Evolutionary conservation across 1,140 invertebrate genomes (phyloP).

Genomic region (Aphelenchoides fujianensis): DNA sequence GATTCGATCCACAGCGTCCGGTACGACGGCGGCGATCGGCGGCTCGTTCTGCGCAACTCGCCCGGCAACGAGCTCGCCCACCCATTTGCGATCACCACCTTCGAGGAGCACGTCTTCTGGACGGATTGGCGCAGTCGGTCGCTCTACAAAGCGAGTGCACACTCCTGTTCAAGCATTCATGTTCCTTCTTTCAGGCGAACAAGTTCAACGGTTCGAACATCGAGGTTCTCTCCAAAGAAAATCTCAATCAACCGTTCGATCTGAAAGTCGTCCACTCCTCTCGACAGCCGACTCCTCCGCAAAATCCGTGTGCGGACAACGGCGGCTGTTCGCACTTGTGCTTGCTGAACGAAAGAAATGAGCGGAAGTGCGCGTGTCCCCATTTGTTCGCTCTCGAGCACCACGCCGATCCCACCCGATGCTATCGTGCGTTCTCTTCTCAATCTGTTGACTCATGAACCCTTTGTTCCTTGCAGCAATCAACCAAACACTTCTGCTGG

Average conservation of each 20-base stretch:
- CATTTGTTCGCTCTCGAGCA: conserved; percentile 21
- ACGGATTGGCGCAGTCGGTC: conserved; percentile 42
- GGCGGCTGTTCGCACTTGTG: conserved; percentile 70
- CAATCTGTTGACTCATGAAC: conserved; percentile 18
- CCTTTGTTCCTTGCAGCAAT: conserved; percentile 18
- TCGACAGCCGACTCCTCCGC: conserved; percentile 68
- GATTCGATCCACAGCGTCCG: conserved; percentile 70
- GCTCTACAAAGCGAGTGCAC: neutral
- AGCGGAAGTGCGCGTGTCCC: conserved; percentile 27
- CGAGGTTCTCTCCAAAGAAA: conserved; percentile 65
- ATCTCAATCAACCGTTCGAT: conserved; percentile 75
- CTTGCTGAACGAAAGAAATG: conserved; percentile 65
- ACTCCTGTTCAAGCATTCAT: neutral
- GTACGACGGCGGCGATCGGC: conserved; percentile 38
- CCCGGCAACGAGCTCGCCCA: conserved; percentile 26
- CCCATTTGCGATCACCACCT: conserved; percentile 38
- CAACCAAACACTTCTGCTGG: conserved; percentile 30
- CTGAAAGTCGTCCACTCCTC: conserved; percentile 77
- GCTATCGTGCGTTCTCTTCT: conserved; percentile 16
- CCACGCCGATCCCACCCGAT: conserved; percentile 13
- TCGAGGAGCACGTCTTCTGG: conserved; percentile 47
- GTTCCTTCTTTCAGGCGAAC: conserved; percentile 65
- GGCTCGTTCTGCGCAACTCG: conserved; percentile 32
- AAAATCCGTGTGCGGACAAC: conserved; percentile 69
- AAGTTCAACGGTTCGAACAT: conserved; percentile 71